These are phyloP conservation scores for Pantala flavescens DNA, from an alignment of 1,140 invertebrate species.

Conservation along the genomic window DNA sequence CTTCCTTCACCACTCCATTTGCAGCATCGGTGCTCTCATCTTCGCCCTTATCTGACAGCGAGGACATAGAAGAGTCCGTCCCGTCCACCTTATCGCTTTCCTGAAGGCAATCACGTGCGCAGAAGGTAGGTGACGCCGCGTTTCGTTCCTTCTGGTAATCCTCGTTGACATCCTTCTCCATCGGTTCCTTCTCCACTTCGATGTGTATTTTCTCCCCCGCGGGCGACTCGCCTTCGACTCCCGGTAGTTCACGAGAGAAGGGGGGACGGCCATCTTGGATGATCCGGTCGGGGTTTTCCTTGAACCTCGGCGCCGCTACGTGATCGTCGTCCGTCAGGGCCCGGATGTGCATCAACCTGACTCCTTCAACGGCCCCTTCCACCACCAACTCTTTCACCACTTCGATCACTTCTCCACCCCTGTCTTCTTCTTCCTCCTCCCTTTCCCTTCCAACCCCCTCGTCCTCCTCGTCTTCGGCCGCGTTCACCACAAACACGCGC, in stretches of 20 bases:
- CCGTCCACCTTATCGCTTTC: neutral
- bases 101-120: neutral
- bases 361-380: neutral
- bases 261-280: no score
- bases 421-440: conserved; percentile 5
- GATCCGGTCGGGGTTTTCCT: no score
- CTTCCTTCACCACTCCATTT: neutral
- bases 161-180: no score
- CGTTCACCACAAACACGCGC: conserved; percentile 61
- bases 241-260: no score
- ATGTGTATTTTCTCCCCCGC: no score
- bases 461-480: neutral
- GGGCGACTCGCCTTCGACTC: no score
- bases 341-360: neutral
- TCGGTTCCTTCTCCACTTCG: no score
- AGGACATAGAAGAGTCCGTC: neutral
- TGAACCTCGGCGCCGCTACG: no score
- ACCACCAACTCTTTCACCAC: conserved; percentile 3
- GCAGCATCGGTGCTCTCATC: neutral
- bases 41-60: neutral
- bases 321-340: neutral
- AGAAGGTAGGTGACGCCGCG: no score
- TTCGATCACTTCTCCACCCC: neutral
- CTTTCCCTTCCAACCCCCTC: neutral
- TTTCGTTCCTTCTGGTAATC: no score